A percentile compares a stretch with the other conserved stretches of the same genome.
phyloP scores from a whole-genome alignment of 2,797 vertebrate species.

The Cossypha heuglini region DNA sequence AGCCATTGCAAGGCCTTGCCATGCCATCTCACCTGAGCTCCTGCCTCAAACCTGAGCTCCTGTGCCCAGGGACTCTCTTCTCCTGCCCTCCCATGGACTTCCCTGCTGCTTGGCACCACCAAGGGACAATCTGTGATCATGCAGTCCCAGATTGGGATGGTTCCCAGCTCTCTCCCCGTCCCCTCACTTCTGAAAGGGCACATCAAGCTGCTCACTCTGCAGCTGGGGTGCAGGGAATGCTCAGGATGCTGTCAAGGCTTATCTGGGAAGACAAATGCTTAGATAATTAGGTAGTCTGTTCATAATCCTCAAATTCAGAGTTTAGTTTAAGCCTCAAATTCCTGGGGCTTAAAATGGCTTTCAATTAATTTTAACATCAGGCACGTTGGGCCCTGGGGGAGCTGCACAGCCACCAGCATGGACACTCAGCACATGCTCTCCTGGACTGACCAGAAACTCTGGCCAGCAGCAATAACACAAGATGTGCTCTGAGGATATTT shows the following conservation, averaged over 20 bases:
- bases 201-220: neutral
- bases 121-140: neutral
- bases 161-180: neutral
- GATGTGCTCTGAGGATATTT: neutral
- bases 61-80: neutral
- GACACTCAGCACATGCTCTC: neutral
- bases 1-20: accelerated
- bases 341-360: neutral
- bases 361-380: neutral
- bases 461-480: neutral
- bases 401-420: accelerated
- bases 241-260: neutral
- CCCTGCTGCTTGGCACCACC: neutral
- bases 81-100: neutral
- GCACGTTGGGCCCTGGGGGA: accelerated
- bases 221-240: neutral
- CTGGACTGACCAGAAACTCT: neutral
- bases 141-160: neutral
- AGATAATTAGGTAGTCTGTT: neutral
- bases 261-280: neutral
- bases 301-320: neutral
- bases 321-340: conserved; percentile 1
- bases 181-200: neutral
- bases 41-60: neutral
- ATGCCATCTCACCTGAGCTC: accelerated